Evolutionary conservation across 2,113 vertebrate species (phyloP).

Genomic region (Oryzias woworae): DNA sequence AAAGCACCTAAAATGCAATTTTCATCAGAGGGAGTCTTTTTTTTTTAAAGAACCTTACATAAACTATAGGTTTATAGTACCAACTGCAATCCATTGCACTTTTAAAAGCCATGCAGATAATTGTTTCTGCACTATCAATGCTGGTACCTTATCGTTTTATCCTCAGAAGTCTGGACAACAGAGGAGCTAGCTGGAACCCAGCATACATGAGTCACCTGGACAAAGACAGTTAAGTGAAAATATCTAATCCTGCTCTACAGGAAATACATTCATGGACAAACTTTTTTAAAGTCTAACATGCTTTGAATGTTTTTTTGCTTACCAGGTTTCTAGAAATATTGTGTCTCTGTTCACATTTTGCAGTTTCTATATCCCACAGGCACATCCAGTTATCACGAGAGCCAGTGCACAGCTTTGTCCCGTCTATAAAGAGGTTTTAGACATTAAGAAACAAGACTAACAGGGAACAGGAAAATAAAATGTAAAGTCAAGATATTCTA

Average conservation of each 20-base stretch:
- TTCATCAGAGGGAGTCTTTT: too few species aligned
- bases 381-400: constrained; percentile 93
- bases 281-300: too few species aligned
- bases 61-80: too few species aligned
- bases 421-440: constrained; percentile 71
- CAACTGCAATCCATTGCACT: too few species aligned
- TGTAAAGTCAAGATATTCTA: too few species aligned
- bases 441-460: not conserved
- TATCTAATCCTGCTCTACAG: constrained; percentile 6
- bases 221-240: constrained; percentile 33
- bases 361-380: constrained; percentile 90
- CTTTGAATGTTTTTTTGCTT: constrained; percentile 13
- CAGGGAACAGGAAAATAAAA: too few species aligned
- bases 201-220: constrained; percentile 92
- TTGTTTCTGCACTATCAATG: not conserved
- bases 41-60: too few species aligned
- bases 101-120: not conserved
- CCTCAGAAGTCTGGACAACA: constrained; percentile 90
- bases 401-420: constrained; percentile 85
- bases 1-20: too few species aligned
- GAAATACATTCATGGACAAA: constrained; percentile 2
- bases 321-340: constrained; percentile 93
- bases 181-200: constrained; percentile 90
- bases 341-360: constrained; percentile 81
- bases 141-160: constrained; percentile 88